phyloP scores from a whole-genome alignment of 1,140 invertebrate species.

The Ceratoteleas bidentatus region DNA sequence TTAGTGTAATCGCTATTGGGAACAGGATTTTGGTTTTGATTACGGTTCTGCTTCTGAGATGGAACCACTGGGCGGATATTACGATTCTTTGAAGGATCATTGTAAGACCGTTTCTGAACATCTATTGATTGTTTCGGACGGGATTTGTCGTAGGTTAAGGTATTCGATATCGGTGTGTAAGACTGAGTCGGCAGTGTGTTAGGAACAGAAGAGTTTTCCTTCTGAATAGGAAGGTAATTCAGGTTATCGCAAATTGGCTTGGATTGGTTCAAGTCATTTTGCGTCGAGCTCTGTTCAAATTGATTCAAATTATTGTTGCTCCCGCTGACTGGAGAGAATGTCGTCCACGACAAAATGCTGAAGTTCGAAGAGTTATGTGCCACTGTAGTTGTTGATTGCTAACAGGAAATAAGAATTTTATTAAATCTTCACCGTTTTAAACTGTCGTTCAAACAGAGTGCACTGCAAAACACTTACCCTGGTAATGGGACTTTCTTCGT shows the following conservation, averaged over 20 bases:
- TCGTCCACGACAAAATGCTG: constrained; percentile 80
- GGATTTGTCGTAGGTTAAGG: constrained; percentile 70
- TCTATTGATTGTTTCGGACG: constrained; percentile 67
- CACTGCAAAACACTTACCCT: constrained; percentile 46
- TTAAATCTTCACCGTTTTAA: neutral
- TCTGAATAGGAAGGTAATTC: constrained; percentile 74
- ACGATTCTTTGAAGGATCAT: constrained; percentile 71
- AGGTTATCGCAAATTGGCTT: constrained; percentile 77
- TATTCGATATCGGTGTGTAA: constrained; percentile 42
- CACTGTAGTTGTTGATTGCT: constrained; percentile 76
- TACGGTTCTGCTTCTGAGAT: constrained; percentile 59
- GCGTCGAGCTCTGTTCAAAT: constrained; percentile 69
- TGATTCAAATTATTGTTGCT: constrained; percentile 70
- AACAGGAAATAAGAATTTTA: neutral
- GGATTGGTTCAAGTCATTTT: constrained; percentile 69
- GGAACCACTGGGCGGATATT: constrained; percentile 65
- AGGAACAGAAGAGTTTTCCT: constrained; percentile 69
- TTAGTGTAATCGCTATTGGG: constrained; percentile 71
- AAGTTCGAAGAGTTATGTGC: constrained; percentile 80
- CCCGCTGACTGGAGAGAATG: constrained; percentile 73
- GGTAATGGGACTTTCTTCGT: constrained; percentile 70
- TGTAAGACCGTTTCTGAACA: constrained; percentile 69
- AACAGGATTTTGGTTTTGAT: constrained; percentile 49
- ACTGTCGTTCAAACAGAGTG: neutral
- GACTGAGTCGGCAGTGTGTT: constrained; percentile 35